Conservation (phyloP, 2,888 invertebrate species). For the Rhagophthalmus giganteus region DNA sequence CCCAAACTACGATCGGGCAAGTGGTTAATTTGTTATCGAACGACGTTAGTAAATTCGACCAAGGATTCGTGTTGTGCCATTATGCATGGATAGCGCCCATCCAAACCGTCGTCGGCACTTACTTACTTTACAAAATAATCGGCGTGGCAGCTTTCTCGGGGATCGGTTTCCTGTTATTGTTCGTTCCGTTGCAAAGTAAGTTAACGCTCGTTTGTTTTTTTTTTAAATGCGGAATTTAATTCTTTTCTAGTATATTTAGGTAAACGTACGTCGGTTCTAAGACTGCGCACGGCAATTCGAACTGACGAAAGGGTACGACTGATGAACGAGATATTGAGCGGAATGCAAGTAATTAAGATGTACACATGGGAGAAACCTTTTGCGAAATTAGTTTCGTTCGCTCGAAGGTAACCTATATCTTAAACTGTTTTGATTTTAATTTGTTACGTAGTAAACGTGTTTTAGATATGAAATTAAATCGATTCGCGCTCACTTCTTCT, state of each 20-base stretch:
- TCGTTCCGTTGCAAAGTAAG: constrained; percentile 54
- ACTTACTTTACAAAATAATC: constrained; percentile 58
- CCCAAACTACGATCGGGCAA: constrained; percentile 61
- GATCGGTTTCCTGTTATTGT: constrained; percentile 52
- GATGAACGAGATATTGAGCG: constrained; percentile 74
- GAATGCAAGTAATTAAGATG: constrained; percentile 92
- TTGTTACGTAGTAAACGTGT: neutral
- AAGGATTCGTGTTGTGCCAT: constrained; percentile 85
- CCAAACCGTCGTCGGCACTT: constrained; percentile 63
- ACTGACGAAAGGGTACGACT: constrained; percentile 69
- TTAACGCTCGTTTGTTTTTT: constrained; percentile 11
- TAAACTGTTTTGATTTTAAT: neutral
- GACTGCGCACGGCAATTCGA: constrained; percentile 60
- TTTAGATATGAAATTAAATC: constrained; percentile 71
- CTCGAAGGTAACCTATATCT: constrained; percentile 60
- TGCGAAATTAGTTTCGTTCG: constrained; percentile 75
- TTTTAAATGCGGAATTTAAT: constrained; percentile 14
- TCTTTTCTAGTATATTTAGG: constrained; percentile 46
- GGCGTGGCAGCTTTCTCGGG: constrained; percentile 55
- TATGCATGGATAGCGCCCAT: constrained; percentile 75
- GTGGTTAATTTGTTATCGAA: constrained; percentile 62
- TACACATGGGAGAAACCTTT: constrained; percentile 95
- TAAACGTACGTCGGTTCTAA: constrained; percentile 49
- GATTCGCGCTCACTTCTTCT: constrained; percentile 74
- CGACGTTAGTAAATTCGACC: constrained; percentile 79